These are phyloP conservation scores for Heteropelma amictum DNA, from an alignment of 2,888 invertebrate species.

Conservation along the genomic window DNA sequence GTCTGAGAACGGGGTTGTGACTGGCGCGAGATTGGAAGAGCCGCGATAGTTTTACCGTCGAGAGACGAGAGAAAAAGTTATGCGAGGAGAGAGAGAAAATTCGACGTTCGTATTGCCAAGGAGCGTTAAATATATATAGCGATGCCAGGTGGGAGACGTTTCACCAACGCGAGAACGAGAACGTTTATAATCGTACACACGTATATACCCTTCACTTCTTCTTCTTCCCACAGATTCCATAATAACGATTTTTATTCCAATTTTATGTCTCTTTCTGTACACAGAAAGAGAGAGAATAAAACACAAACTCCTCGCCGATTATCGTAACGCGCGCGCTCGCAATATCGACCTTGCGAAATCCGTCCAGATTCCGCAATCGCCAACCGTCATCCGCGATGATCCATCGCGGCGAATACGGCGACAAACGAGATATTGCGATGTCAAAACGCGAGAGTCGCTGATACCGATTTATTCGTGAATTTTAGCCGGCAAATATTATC, in stretches of 20 bases:
- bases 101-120: slow-evolving; percentile 48
- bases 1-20: slow-evolving; percentile 72
- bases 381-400: too few species aligned
- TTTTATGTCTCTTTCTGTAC: background rate
- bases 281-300: too few species aligned
- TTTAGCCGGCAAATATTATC: too few species aligned
- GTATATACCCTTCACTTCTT: slow-evolving; percentile 49
- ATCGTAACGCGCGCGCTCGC: too few species aligned
- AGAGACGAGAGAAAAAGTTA: slow-evolving; percentile 30
- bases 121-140: slow-evolving; percentile 60
- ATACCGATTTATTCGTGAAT: too few species aligned
- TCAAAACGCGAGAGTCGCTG: too few species aligned
- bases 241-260: slow-evolving; percentile 3
- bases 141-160: slow-evolving; percentile 66
- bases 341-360: too few species aligned
- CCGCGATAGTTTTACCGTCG: slow-evolving; percentile 74
- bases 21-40: slow-evolving; percentile 75
- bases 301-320: too few species aligned
- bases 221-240: slow-evolving; percentile 47
- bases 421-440: too few species aligned
- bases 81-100: slow-evolving; percentile 38
- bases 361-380: too few species aligned
- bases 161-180: slow-evolving; percentile 37
- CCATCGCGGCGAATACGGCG: too few species aligned
- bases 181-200: slow-evolving; percentile 38